phyloP scores from a whole-genome alignment of 1,140 invertebrate species.

The Leptinotarsa undecemlineata region DNA sequence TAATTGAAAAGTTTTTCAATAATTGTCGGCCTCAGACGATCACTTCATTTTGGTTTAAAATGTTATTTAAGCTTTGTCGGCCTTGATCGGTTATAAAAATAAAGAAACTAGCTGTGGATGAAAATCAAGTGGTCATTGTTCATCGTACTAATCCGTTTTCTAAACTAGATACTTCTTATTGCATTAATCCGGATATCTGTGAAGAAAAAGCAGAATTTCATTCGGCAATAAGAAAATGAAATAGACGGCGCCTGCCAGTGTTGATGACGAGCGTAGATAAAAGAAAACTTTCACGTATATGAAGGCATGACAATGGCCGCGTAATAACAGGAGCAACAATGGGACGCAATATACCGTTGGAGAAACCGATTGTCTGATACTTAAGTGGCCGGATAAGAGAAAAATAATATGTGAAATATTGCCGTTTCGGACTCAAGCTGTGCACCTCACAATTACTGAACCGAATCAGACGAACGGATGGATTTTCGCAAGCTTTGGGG shows the following conservation, averaged over 20 bases:
- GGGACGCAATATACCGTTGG: constrained; percentile 48
- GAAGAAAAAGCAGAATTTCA: not conserved
- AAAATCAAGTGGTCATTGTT: too few species aligned
- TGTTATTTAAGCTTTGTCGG: too few species aligned
- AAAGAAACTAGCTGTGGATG: too few species aligned
- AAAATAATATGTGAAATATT: constrained; percentile 42
- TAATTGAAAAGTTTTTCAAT: too few species aligned
- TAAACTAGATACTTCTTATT: too few species aligned
- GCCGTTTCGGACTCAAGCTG: constrained; percentile 25
- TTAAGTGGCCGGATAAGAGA: constrained; percentile 43
- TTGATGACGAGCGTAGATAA: constrained; percentile 42
- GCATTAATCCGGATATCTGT: not conserved
- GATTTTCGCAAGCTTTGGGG: too few species aligned
- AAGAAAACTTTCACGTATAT: constrained; percentile 48
- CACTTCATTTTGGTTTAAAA: too few species aligned
- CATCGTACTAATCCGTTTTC: too few species aligned
- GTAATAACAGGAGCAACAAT: constrained; percentile 49
- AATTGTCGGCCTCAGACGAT: too few species aligned
- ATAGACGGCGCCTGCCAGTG: constrained; percentile 35
- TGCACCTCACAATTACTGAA: constrained; percentile 17
- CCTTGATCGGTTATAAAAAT: too few species aligned
- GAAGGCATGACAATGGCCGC: constrained; percentile 43
- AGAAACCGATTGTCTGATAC: constrained; percentile 45
- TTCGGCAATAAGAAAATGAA: constrained; percentile 15
- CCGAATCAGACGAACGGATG: not conserved